Conservation (phyloP, 2,888 invertebrate genomes). For the Agriopis leucophaearia region DNA sequence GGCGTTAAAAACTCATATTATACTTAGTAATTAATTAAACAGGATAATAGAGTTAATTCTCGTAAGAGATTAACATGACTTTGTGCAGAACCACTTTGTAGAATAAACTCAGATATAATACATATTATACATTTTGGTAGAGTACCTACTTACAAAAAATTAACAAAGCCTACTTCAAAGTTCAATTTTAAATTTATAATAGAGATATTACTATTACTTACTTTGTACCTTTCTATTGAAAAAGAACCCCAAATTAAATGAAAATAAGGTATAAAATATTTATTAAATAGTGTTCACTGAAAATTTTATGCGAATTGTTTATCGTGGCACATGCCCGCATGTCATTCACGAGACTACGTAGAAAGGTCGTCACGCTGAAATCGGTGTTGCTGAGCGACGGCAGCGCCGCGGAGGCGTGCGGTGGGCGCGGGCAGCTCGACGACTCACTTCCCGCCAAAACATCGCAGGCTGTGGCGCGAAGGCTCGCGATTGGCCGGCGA, state of each 20-base stretch:
- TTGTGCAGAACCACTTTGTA: background rate
- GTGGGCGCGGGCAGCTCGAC: slow-evolving; percentile 47
- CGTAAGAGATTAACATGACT: background rate
- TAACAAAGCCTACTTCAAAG: background rate
- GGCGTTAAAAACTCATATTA: slow-evolving; percentile 44
- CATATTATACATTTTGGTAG: background rate
- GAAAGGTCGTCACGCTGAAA: slow-evolving; percentile 71
- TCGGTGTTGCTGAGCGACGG: slow-evolving; percentile 61
- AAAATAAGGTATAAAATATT: too few species aligned
- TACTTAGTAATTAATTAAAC: slow-evolving; percentile 30
- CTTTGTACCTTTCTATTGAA: background rate
- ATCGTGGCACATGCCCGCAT: slow-evolving; percentile 57
- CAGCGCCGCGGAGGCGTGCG: slow-evolving; percentile 56
- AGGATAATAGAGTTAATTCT: slow-evolving; percentile 29
- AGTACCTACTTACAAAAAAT: too few species aligned
- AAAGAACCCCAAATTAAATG: background rate
- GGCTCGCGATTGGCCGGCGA: slow-evolving; percentile 75
- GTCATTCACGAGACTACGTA: slow-evolving; percentile 67
- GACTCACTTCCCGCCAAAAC: slow-evolving; percentile 76
- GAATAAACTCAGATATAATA: background rate
- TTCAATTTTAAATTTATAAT: background rate
- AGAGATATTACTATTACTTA: background rate
- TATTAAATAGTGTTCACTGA: background rate
- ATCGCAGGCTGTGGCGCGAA: slow-evolving; percentile 84
- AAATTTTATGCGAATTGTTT: slow-evolving; percentile 30